Conservation (phyloP, 2,797 vertebrate species). For the Anas acuta region DNA sequence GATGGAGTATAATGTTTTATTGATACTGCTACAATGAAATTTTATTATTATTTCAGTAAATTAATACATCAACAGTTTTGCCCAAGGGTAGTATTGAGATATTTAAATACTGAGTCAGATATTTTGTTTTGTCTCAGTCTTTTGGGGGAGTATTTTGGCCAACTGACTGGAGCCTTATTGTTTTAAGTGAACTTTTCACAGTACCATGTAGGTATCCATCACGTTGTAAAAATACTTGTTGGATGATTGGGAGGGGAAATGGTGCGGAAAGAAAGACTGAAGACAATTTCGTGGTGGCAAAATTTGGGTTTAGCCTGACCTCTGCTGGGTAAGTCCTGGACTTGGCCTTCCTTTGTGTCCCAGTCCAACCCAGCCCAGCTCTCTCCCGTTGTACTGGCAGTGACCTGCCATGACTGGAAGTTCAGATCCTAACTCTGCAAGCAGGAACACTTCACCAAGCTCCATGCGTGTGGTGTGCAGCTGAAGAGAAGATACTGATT, state of each 20-base stretch:
- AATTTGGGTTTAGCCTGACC: slow-evolving; percentile 54
- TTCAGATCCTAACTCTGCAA: not conserved
- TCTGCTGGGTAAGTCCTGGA: slow-evolving; percentile 35
- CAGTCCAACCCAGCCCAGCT: not conserved
- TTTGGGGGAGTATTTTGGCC: not conserved
- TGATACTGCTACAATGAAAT: not conserved
- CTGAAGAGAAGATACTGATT: not conserved
- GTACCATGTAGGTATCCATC: not conserved
- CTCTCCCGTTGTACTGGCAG: not conserved
- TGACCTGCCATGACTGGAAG: not conserved
- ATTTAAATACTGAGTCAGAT: not conserved
- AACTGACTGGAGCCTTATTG: not conserved
- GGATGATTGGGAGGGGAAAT: not conserved
- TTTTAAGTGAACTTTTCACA: not conserved
- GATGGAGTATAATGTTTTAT: not conserved
- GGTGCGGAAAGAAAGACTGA: not conserved
- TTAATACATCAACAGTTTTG: not conserved
- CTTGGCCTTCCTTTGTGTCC: not conserved
- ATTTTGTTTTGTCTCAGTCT: not conserved
- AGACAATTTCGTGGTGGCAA: not conserved
- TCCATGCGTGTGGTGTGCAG: not conserved
- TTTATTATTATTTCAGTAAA: not conserved
- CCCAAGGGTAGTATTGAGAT: not conserved
- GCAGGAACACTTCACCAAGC: not conserved
- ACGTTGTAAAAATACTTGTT: not conserved